Evolutionary conservation across 2,113 vertebrate genomes (phyloP).

Genomic region (Spheniscus mendiculus): DNA sequence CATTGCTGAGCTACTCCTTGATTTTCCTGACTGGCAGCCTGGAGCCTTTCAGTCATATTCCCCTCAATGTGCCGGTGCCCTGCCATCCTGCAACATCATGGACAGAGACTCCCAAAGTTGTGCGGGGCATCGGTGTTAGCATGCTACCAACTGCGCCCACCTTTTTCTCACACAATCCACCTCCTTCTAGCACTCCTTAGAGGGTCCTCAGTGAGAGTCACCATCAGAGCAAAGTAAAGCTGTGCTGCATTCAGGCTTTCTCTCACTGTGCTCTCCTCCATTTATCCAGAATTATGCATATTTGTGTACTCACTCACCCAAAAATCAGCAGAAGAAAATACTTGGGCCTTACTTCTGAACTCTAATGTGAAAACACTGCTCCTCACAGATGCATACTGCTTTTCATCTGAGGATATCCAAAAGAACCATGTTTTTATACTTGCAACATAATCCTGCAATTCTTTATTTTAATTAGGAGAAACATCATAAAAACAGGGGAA

Average conservation of each 20-base stretch:
- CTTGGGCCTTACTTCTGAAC: not conserved
- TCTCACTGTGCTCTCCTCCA: fast-evolving
- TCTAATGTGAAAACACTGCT: not conserved
- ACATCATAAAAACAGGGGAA: not conserved
- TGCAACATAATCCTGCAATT: not conserved
- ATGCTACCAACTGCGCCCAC: not conserved
- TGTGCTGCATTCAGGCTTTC: not conserved
- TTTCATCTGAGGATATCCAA: not conserved
- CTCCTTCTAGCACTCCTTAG: not conserved
- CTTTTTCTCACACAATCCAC: not conserved
- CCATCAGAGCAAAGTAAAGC: not conserved
- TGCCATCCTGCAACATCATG: fast-evolving
- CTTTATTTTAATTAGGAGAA: not conserved
- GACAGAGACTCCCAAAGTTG: not conserved
- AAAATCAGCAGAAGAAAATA: not conserved
- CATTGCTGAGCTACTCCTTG: not conserved
- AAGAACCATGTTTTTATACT: not conserved
- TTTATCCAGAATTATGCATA: not conserved
- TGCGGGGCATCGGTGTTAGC: fast-evolving
- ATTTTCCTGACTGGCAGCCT: not conserved
- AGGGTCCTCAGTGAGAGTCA: not conserved
- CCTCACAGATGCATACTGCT: not conserved
- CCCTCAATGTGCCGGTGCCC: fast-evolving
- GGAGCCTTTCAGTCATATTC: not conserved
- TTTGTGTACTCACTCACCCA: not conserved